Base-by-base conservation (phyloP, 2,113 vertebrate genomes). In the Noturus placidus region DNA sequence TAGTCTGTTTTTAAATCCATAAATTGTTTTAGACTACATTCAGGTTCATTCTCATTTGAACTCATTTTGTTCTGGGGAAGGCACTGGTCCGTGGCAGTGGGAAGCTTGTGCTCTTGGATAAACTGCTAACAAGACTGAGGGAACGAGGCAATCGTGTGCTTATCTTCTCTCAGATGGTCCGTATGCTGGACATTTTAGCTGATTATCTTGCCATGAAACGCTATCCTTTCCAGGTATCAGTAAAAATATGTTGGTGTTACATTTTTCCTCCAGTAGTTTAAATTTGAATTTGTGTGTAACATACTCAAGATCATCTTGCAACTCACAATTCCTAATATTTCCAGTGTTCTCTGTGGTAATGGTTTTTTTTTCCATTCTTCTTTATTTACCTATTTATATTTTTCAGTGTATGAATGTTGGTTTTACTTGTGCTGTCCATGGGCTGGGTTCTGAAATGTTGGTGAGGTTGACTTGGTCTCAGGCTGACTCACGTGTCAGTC, bases 91-190 rank as follows among this genome's bases (percentile, higher is more conserved):
- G 96, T 89, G 98, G 97, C 95, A 98, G 98, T 42, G 98, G 98
- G 80, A 99, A 99, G 93, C 94, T 99, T 90, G 97, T 99, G 92
- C 96, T 99, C 1, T 87, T 99, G 92, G 98, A 99, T 92, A 99
- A 99, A 87, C 95, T 99, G 87, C 92, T 99, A 92, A 99, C 97
- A 50, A 95, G 98, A 87, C 96, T 99, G 86, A 92, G 96, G 5
- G 97, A 99, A 83, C 93, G 98, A 88, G 98, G 98, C 33, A 99
- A 99, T 94, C 93, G 98, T 38, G 98, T 99, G 83, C 96, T 99
- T 10, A 99, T 99, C 92, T 99, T 99, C 94, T 99, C 98, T 72
- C 98, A 99, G 95, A 99, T 99, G 98, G 98, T 99, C 93, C 95
- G 98, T 90, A 99, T 99, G 98, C 91, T 99, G 96, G 98, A 99